Evolutionary conservation across 2,888 invertebrate species (phyloP).

Genomic region (Eupithecia inturbata): DNA sequence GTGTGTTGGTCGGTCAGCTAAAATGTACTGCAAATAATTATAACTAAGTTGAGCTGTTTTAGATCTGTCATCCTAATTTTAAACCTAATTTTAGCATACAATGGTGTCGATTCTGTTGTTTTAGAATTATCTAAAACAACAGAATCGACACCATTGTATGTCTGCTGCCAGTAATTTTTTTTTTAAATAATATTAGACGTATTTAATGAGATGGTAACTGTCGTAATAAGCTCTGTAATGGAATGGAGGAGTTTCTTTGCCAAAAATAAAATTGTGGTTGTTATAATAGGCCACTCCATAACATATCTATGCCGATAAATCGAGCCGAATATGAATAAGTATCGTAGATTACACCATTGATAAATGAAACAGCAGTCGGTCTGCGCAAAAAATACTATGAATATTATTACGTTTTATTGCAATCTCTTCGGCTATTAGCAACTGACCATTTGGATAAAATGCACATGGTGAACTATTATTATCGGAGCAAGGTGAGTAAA

Average conservation of each 20-base stretch:
- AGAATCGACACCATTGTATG: too few species aligned
- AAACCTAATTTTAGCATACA: too few species aligned
- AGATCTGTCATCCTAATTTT: too few species aligned
- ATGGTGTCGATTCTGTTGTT: too few species aligned
- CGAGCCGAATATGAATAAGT: slow-evolving; percentile 75
- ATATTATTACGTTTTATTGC: slow-evolving; percentile 59
- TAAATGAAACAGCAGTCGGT: slow-evolving; percentile 76
- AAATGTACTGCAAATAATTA: too few species aligned
- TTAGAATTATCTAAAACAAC: too few species aligned
- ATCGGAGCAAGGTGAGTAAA: neutral
- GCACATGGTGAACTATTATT: slow-evolving; percentile 4
- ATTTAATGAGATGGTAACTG: neutral
- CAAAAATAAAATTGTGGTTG: slow-evolving; percentile 19
- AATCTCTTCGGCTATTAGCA: slow-evolving; percentile 23
- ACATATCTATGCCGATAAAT: slow-evolving; percentile 58
- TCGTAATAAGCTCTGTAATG: too few species aligned
- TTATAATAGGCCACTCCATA: slow-evolving; percentile 55
- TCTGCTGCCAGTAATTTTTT: too few species aligned
- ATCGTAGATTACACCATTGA: slow-evolving; percentile 79
- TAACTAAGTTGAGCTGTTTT: too few species aligned
- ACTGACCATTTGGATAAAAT: slow-evolving; percentile 53
- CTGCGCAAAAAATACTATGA: slow-evolving; percentile 68
- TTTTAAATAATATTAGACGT: neutral
- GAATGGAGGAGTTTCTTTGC: neutral
- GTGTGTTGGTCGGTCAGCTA: neutral